Evolutionary conservation across 2,797 vertebrate species (phyloP), one percentile per base, ranked within the genome.

Genomic region (Acanthiza pusilla): DNA sequence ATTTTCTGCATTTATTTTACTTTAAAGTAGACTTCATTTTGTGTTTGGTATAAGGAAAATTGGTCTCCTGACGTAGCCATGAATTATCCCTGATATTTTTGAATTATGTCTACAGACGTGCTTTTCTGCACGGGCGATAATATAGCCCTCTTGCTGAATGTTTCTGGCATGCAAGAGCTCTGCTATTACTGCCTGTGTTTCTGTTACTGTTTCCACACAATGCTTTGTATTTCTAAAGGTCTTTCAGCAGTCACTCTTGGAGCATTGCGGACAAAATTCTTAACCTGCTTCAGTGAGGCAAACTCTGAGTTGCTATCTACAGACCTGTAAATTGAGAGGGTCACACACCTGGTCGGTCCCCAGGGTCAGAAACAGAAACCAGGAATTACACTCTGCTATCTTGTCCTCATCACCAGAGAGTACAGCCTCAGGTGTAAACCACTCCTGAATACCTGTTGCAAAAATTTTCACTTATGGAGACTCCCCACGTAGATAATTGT

Each of bases 1-100:
- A 19, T 2, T 76, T 70, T 27, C 22, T 62, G 19, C 3, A 4
- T 23, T 76, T 66, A 29, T 15, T 66, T 70, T 27, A n/a, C 10
- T 53, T 81, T 45, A 63, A 66, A 76, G 26, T 27, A 47, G 16
- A 32, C 19, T 67, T 81, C 17, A 11, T 10, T 53, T 42, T 57
- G 7, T n/a, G 7, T 17, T 83, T 76, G 14, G 2, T 50, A 27
- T 5, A n/a, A 26, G 29, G 29, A 82, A 85, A 91, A 78, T 11
- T 5, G 2, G 2, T 61, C 34, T 71, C 22, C 19, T 61, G 42
- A 42, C 2, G 0, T 8, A 23, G 3, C 53, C 3, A 5, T n/a
- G 19, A 91, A 63, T 61, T 74, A 63, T 53, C 15, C 11, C 26
- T 30, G 13, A 10, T 48, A 19, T 45, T 93, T 85, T 14, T 83